Evolutionary conservation across 2,888 invertebrate species (phyloP).

Genomic region (Andrena camellia): DNA sequence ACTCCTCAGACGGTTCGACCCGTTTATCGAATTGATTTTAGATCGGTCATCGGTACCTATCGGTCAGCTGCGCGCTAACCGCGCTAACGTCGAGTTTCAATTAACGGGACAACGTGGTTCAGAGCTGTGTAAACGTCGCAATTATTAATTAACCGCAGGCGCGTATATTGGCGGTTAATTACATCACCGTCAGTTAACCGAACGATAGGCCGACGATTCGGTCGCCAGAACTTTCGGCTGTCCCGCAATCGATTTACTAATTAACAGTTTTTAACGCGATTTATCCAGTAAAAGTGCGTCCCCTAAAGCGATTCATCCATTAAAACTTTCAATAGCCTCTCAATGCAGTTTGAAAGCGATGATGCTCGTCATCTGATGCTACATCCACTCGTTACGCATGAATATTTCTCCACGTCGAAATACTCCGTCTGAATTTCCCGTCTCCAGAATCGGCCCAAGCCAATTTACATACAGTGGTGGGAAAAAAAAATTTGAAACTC

Average conservation of each 20-base stretch:
- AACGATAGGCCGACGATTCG: neutral
- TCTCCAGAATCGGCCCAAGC: too few relatives aligned
- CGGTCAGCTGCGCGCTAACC: neutral
- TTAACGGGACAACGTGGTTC: constrained; percentile 5
- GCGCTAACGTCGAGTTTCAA: constrained; percentile 12
- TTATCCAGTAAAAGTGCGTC: neutral
- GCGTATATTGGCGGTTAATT: constrained; percentile 25
- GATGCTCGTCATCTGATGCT: too few relatives aligned
- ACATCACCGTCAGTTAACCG: neutral
- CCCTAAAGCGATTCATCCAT: neutral
- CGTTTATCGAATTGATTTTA: neutral
- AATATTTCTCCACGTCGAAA: too few relatives aligned
- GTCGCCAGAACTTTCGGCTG: neutral
- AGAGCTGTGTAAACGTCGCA: constrained; percentile 13
- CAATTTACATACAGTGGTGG: too few relatives aligned
- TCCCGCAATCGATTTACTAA: neutral
- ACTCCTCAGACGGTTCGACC: neutral
- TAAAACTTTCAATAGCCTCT: neutral
- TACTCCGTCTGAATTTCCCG: too few relatives aligned
- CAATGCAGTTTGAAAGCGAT: neutral
- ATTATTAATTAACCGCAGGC: constrained; percentile 26
- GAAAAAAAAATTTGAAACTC: too few relatives aligned
- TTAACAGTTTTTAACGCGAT: neutral
- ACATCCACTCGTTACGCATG: too few relatives aligned
- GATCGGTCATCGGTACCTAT: neutral